Evolutionary conservation across 2,113 vertebrate species (phyloP).

Genomic region (Setophaga coronata): DNA sequence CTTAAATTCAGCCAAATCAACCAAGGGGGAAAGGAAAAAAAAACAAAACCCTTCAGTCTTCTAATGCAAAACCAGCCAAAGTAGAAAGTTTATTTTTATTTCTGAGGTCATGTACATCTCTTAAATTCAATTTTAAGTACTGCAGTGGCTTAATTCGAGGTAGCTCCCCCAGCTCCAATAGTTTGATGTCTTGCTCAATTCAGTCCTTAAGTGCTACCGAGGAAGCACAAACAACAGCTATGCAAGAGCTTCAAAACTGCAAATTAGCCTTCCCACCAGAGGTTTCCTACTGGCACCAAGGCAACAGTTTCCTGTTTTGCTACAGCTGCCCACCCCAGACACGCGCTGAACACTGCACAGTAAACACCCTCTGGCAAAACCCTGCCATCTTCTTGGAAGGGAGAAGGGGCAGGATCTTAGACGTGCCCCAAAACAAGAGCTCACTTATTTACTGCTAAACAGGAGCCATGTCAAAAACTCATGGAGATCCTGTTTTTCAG

Average conservation of each 20-base stretch:
- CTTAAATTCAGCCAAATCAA: neutral
- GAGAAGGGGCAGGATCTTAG: neutral
- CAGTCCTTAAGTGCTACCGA: neutral
- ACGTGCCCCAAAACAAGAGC: neutral
- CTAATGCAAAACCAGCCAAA: constrained; percentile 32
- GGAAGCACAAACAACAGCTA: neutral
- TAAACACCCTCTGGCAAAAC: neutral
- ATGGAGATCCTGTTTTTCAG: constrained; percentile 13
- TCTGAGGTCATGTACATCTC: constrained; percentile 46
- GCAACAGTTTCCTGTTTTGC: neutral
- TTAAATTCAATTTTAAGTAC: constrained; percentile 16
- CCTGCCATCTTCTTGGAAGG: neutral
- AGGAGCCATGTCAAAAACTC: neutral
- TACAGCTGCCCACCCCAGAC: neutral
- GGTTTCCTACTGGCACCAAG: neutral
- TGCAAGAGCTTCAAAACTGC: neutral
- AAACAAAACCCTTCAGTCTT: neutral
- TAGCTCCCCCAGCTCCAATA: neutral
- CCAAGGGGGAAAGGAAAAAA: neutral
- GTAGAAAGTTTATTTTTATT: constrained; percentile 53
- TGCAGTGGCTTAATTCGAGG: constrained; percentile 2
- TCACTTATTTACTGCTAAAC: constrained; percentile 1
- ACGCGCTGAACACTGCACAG: neutral
- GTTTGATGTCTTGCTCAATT: neutral
- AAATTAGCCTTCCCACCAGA: neutral